These are phyloP conservation scores for Cremastinae sp. DNA, from an alignment of 2,888 invertebrate genomes.

Conservation along the genomic window DNA sequence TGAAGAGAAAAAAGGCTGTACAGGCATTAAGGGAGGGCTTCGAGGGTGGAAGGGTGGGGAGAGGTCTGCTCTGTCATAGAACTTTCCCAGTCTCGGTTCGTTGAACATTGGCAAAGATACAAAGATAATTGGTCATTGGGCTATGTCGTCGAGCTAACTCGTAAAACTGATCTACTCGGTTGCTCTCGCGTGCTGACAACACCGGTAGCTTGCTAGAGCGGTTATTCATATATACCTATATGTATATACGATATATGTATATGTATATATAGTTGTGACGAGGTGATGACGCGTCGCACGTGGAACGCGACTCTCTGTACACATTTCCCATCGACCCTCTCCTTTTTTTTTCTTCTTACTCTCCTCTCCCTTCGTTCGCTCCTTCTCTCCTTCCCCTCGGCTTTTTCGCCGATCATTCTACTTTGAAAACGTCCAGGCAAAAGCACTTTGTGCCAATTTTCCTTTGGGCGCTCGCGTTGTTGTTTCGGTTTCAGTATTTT, in stretches of 20 bases:
- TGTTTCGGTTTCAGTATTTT: conserved; percentile 79
- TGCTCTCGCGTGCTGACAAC: conserved; percentile 30
- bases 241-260: conserved; percentile 10
- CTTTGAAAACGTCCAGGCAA: conserved; percentile 65
- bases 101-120: conserved; percentile 79
- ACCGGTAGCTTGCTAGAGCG: conserved; percentile 66
- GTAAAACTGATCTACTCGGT: conserved; percentile 48
- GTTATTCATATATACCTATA: conserved; percentile 25
- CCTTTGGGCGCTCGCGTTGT: conserved; percentile 75
- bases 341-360: not conserved
- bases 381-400: conserved; percentile 16
- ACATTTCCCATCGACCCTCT: conserved; percentile 28
- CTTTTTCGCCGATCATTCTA: conserved; percentile 48
- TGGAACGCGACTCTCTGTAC: not conserved
- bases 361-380: not conserved
- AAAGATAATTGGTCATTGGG: conserved; percentile 79
- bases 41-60: conserved; percentile 33
- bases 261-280: conserved; percentile 11
- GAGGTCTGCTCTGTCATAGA: conserved; percentile 60
- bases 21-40: conserved; percentile 34
- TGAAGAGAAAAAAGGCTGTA: not conserved
- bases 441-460: conserved; percentile 78
- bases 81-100: conserved; percentile 74
- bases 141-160: conserved; percentile 71
- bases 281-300: conserved; percentile 36